phyloP scores from a whole-genome alignment of 92 coral and sea anemone genomes.

The Parazoanthus darwini region DNA sequence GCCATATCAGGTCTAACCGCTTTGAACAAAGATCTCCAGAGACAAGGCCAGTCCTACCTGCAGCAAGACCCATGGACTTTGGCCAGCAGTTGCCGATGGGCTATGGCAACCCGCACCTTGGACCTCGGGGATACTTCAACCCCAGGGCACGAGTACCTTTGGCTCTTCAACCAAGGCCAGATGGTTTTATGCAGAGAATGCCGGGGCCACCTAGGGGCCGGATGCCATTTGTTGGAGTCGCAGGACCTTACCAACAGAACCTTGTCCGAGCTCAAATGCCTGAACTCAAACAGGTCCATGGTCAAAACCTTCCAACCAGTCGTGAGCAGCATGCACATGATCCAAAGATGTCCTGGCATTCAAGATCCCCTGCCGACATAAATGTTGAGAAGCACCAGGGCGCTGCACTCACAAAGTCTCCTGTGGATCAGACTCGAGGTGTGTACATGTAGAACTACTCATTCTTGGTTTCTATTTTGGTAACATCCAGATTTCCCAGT shows the following conservation, averaged over 20 bases:
- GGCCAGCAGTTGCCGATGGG: conserved; percentile 31
- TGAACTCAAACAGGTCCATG: conserved; percentile 19
- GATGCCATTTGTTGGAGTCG: conserved; percentile 8
- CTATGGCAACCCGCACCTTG: conserved; percentile 17
- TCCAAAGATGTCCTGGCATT: conserved; percentile 19
- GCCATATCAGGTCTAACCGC: conserved; percentile 17
- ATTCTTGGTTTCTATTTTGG: not conserved
- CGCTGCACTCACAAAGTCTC: not conserved
- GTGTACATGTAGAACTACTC: conserved; percentile 3
- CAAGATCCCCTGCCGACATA: not conserved
- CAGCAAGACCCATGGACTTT: conserved; percentile 20
- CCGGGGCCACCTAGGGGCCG: not conserved
- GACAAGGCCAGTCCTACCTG: not conserved
- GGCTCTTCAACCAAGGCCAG: conserved; percentile 19
- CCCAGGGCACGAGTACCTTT: conserved; percentile 28
- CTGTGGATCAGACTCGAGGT: conserved; percentile 17
- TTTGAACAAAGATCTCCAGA: conserved; percentile 36
- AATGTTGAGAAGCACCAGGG: conserved; percentile 7
- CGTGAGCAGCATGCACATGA: conserved; percentile 20
- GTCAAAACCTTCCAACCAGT: conserved; percentile 17
- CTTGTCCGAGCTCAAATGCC: conserved; percentile 13
- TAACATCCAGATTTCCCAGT: no score
- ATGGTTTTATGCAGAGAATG: conserved; percentile 29
- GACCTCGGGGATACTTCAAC: conserved; percentile 19
- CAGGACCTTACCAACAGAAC: conserved; percentile 29